Evolutionary conservation across 2,797 vertebrate species (phyloP).

Genomic region (Huso huso): DNA sequence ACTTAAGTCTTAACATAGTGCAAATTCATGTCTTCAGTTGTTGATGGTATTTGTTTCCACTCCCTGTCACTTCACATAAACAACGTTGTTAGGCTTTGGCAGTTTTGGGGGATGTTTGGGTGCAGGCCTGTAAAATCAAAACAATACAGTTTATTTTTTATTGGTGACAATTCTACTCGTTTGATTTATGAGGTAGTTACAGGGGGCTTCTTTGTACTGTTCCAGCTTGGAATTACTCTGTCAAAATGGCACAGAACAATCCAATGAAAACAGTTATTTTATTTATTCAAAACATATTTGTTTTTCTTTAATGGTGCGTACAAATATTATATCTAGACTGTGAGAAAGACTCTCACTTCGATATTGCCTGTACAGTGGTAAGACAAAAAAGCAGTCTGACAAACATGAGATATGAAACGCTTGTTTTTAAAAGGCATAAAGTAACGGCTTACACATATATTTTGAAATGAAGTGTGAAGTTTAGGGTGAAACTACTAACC

Average conservation of each 20-base stretch:
- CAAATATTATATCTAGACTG: no score
- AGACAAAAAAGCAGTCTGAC: not conserved
- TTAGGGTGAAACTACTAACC: conserved; percentile 49
- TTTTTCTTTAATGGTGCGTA: no score
- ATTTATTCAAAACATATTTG: no score
- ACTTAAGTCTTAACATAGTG: conserved; percentile 70
- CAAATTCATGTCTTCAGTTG: conserved; percentile 73
- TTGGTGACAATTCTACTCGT: no score
- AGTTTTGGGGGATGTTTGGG: conserved; percentile 62
- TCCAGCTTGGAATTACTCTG: no score
- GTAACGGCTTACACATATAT: not conserved
- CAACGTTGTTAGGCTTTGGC: conserved; percentile 51
- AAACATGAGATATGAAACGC: not conserved
- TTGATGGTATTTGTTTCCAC: conserved; percentile 34
- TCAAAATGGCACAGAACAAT: not conserved
- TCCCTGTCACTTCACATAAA: conserved; percentile 58
- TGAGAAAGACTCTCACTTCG: no score
- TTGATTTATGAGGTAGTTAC: not conserved
- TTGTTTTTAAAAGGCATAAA: not conserved
- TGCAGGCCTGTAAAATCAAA: conserved; percentile 53
- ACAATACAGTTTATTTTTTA: not conserved
- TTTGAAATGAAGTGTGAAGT: no score
- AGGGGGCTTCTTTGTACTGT: no score
- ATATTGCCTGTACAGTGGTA: not conserved
- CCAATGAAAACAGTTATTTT: not conserved